Evolutionary conservation across 1,140 invertebrate genomes (phyloP), one percentile per base, ranked within the genome.

Genomic region (Listronotus oregonensis): DNA sequence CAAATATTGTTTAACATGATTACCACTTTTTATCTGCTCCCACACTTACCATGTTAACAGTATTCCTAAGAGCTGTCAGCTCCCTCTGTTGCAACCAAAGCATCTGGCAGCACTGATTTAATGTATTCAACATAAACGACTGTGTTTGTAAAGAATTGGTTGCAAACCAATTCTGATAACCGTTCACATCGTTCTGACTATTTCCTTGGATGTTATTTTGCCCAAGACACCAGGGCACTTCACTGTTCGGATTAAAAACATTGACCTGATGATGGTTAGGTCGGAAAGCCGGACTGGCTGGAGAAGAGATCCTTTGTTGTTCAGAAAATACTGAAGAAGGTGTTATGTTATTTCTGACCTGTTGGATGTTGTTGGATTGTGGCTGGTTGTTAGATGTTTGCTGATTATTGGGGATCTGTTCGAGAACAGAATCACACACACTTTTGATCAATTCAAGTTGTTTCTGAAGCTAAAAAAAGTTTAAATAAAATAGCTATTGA

Each of bases 101-200:
- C 71, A 82, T 75, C 68, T 82, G 80, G 67, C 80, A 82, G 69
- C 82, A 82, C 52, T 82, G 81, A 65, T 78, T 82, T 15, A 83
- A 61, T 6, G 80, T 78, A 39, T 80, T 77, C 12, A 82, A 58
- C 65, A 81, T 73, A 56, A 81, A 74, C 21, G 81, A 79, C 66
- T 82, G 80, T 12, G 80, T 80, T 55, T 81, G 80, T 17, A 79
- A 61, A 2, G 75, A 71, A 59, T 75, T 79, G 11, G 75, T 76
- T 2, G 77, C 66, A 31, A 78, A 66, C 76, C 72, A 73, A 50
- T 72, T 75, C 42, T 76, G 72, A 61, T 77, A 76, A 32, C 65
- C 67, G 34, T 34, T 58, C 15, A 17, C 15, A 18, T 68, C 64
- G 32, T 56, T 55, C 3, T 60, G 39, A 9, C 55, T 14, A 18